A percentile compares a stretch with the other conserved stretches of the same genome.
These are phyloP conservation scores for Sciurus carolinensis DNA, from an alignment of 2,797 vertebrate genomes.

Conservation along the genomic window DNA sequence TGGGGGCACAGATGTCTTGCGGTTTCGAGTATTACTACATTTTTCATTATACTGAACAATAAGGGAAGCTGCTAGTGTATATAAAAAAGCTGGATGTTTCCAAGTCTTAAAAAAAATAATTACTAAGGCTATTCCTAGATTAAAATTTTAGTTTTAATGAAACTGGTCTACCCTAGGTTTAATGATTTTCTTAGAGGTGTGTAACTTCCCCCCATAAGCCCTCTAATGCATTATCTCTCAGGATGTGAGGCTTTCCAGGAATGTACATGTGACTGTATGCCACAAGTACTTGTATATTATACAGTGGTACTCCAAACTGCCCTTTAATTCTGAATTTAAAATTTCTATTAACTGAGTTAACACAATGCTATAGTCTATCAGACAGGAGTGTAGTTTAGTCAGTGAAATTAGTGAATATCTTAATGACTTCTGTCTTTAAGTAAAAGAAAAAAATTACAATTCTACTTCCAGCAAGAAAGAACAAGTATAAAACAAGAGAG, in stretches of 20 bases:
- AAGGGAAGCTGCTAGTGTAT: background rate
- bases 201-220: background rate
- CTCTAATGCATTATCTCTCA: no score
- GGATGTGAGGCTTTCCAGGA: background rate
- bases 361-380: background rate
- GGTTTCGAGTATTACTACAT: background rate
- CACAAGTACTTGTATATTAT: background rate
- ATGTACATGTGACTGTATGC: background rate
- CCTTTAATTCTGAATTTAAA: slow-evolving; percentile 14
- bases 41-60: background rate
- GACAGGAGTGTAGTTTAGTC: background rate
- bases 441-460: no score
- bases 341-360: background rate
- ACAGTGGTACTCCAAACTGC: background rate
- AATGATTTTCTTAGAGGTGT: background rate
- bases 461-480: no score
- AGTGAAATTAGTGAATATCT: slow-evolving; percentile 15
- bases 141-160: background rate
- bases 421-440: slow-evolving; percentile 22
- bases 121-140: background rate
- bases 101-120: background rate
- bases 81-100: background rate
- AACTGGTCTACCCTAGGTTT: background rate
- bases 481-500: no score
- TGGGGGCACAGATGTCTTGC: background rate